Base-by-base conservation (phyloP, 2,888 invertebrate genomes). In the Gryllus longicercus region DNA sequence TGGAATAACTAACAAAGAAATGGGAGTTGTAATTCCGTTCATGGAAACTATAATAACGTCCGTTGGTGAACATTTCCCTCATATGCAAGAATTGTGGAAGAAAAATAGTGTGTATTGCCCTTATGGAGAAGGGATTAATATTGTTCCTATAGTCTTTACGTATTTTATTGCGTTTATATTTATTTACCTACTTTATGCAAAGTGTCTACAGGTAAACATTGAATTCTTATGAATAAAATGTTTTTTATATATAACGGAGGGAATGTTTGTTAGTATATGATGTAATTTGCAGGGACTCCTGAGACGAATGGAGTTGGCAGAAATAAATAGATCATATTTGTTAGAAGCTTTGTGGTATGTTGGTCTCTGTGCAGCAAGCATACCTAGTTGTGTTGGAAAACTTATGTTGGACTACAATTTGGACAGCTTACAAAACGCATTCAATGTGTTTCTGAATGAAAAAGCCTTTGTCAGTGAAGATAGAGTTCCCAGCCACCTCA, bases 281-380 rank as follows among this genome's bases (percentile, higher is more conserved):
- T 38, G 38, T 38, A 38, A 38, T 38, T 38, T 63, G 14, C 63
- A 63, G 63, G 63, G 63, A 63, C 63, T 63, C n/a, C 63, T 63
- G n/a, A 63, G n/a, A 63, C 63, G 63, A 14, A 63, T 63, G 63
- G 63, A 63, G n/a, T 63, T 63, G 63, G 63, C 63, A 63, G 63
- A 63, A 63, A n/a, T 63, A 63, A 63, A 63, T 63, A 63, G 63
- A n/a, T 63, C 63, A 63, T 63, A 63, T 63, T 63, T 63, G 63
- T 63, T 63, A 63, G 63, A 63, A 63, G 63, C 63, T 18, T n/a
- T 63, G 63, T 63, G 63, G 63, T 63, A 63, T 63, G 63, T 63
- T 63, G 63, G 63, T 4, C 63, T 63, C 14, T 63, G 14, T 63
- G n/a, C 16, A 5, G 63, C 63, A 18, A 63, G 63, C 8, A 63